Conservation (phyloP, 53 echinoderm and acorn worm species). For the Glandiceps talaboti region DNA sequence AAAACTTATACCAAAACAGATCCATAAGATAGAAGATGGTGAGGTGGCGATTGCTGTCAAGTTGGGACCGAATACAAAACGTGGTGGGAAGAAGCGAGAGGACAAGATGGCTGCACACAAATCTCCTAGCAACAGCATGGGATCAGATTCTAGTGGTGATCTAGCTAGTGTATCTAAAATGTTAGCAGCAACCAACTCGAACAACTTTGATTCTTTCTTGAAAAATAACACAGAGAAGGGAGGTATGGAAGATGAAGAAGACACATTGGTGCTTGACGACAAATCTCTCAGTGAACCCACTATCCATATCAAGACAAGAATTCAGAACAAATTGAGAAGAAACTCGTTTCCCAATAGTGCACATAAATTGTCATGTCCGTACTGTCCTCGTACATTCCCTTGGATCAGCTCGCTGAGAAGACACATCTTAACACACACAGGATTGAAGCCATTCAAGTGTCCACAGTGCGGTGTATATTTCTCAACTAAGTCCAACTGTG, state of each 20-base stretch:
- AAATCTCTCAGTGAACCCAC: background rate
- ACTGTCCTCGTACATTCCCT: constrained; percentile 84
- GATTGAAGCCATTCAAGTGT: constrained; percentile 91
- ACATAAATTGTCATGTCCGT: constrained; percentile 80
- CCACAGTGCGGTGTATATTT: constrained; percentile 87
- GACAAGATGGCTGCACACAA: constrained; percentile 1
- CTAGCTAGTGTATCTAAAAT: constrained; percentile 89
- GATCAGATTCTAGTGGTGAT: constrained; percentile 76
- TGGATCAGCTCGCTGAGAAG: constrained; percentile 95
- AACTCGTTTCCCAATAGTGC: background rate
- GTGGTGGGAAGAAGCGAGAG: background rate
- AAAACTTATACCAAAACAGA: constrained; percentile 12
- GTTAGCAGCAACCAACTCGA: constrained; percentile 64
- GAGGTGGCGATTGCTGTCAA: background rate
- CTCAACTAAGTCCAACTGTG: constrained; percentile 98
- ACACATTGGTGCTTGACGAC: too few relatives aligned
- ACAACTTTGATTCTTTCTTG: constrained; percentile 77
- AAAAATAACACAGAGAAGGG: constrained; percentile 20
- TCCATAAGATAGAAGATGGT: constrained; percentile 1
- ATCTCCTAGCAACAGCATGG: constrained; percentile 50
- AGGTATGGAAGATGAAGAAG: constrained; percentile 14
- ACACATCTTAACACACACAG: constrained; percentile 92
- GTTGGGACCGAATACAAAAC: background rate
- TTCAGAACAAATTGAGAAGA: background rate
- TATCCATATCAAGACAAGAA: background rate